Percentiles rank a stretch among this genome's conserved stretches.
phyloP scores from a whole-genome alignment of 2,888 invertebrate species.

The Sisyra nigra region DNA sequence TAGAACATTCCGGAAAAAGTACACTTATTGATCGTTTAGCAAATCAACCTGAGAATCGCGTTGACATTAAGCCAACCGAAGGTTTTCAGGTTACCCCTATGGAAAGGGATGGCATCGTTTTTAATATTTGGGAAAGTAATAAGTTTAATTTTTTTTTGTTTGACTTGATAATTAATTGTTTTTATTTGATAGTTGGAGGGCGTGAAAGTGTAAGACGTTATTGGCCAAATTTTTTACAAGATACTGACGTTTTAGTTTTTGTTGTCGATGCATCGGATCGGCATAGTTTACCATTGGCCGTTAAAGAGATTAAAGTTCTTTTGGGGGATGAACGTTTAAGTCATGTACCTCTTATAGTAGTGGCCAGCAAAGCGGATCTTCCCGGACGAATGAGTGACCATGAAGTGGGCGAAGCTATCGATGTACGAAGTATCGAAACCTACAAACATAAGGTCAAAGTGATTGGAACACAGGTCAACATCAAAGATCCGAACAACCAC shows the following conservation, averaged over 20 bases:
- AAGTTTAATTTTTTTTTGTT: not conserved
- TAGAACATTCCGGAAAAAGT: slow-evolving; percentile 26
- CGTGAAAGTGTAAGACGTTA: slow-evolving; percentile 21
- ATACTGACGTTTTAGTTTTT: slow-evolving; percentile 27
- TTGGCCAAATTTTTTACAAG: slow-evolving; percentile 26
- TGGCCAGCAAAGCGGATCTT: slow-evolving; percentile 27
- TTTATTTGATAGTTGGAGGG: slow-evolving; percentile 25
- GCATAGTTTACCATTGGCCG: slow-evolving; percentile 21
- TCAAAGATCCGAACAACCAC: slow-evolving; percentile 5
- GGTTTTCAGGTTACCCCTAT: slow-evolving; percentile 23
- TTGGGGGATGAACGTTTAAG: slow-evolving; percentile 25
- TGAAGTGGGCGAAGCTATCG: slow-evolving; percentile 23
- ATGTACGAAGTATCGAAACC: slow-evolving; percentile 23
- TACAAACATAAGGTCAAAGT: slow-evolving; percentile 24
- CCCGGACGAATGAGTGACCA: slow-evolving; percentile 21
- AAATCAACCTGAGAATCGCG: slow-evolving; percentile 3
- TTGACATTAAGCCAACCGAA: slow-evolving; percentile 17
- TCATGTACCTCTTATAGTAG: slow-evolving; percentile 23
- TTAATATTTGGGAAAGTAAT: slow-evolving; percentile 26
- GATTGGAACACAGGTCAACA: slow-evolving; percentile 15
- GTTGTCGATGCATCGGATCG: slow-evolving; percentile 25
- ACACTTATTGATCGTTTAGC: slow-evolving; percentile 22
- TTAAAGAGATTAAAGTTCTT: slow-evolving; percentile 22
- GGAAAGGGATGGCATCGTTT: slow-evolving; percentile 18
- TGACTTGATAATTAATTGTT: not conserved